phyloP scores from a whole-genome alignment of 2,113 vertebrate genomes.

The Austrofundulus limnaeus region DNA sequence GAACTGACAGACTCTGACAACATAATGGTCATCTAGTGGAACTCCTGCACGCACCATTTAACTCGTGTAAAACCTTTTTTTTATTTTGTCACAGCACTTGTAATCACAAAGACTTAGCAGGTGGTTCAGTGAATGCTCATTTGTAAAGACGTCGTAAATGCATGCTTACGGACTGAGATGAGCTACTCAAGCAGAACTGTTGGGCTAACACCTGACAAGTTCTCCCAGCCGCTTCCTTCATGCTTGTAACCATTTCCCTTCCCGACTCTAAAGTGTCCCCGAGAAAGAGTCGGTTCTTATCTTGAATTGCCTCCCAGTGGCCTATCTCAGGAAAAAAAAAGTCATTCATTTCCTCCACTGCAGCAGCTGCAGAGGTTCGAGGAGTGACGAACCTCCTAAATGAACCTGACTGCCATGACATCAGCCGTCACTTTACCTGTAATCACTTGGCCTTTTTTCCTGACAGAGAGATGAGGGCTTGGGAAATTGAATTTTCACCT shows the following conservation, averaged over 20 bases:
- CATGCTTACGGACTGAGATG: slow-evolving; percentile 34
- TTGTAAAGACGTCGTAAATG: slow-evolving; percentile 48
- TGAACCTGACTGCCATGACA: slow-evolving; percentile 55
- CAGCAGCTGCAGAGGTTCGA: slow-evolving; percentile 47
- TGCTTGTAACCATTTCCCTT: not conserved
- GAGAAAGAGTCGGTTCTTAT: not conserved
- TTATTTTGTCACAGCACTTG: slow-evolving; percentile 40
- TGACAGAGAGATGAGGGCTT: slow-evolving; percentile 24
- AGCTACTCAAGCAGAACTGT: slow-evolving; percentile 31
- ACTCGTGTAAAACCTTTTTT: slow-evolving; percentile 54
- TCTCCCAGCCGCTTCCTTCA: not conserved
- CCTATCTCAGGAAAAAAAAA: slow-evolving; percentile 37
- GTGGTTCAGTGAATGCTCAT: slow-evolving; percentile 58
- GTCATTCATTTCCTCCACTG: slow-evolving; percentile 32
- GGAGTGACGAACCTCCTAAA: slow-evolving; percentile 44
- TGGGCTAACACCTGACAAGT: slow-evolving; percentile 22
- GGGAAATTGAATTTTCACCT: slow-evolving; percentile 45
- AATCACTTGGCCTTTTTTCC: slow-evolving; percentile 39
- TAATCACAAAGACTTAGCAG: slow-evolving; percentile 63
- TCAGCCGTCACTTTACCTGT: slow-evolving; percentile 50
- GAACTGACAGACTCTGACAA: slow-evolving; percentile 15
- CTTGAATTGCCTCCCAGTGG: not conserved
- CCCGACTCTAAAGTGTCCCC: not conserved
- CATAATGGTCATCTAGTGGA: slow-evolving; percentile 51
- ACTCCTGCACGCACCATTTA: slow-evolving; percentile 69